These are phyloP conservation scores for Cyanoderma ruficeps DNA, from an alignment of 2,113 vertebrate genomes.

Conservation along the genomic window DNA sequence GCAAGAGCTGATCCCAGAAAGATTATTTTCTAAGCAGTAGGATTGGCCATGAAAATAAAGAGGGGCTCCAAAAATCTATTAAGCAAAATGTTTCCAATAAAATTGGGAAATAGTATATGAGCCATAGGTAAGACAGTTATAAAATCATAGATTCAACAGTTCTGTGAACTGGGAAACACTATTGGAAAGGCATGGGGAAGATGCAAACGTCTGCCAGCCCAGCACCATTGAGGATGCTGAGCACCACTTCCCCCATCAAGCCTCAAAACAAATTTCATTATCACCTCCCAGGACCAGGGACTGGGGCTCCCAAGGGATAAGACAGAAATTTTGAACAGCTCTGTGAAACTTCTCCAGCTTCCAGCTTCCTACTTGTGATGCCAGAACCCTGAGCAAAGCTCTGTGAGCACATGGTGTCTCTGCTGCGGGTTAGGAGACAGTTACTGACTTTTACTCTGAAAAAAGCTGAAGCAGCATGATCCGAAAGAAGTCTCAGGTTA, in stretches of 20 bases:
- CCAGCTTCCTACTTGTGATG: background rate
- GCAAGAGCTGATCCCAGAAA: background rate
- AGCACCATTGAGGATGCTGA: background rate
- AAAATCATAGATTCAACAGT: background rate
- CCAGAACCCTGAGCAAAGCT: background rate
- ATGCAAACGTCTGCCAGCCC: background rate
- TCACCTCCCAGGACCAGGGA: background rate
- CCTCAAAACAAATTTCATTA: background rate
- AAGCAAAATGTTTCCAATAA: background rate
- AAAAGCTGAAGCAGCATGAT: background rate
- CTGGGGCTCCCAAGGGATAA: background rate
- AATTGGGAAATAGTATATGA: background rate
- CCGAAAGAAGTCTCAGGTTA: background rate
- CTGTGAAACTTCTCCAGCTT: background rate
- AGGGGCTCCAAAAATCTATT: background rate
- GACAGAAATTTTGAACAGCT: background rate
- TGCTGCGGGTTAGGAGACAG: background rate
- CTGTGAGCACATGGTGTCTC: background rate
- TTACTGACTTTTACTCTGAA: background rate
- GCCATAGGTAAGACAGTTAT: background rate
- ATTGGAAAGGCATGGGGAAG: background rate
- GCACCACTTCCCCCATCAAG: fast-evolving
- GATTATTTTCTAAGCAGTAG: background rate
- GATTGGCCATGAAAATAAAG: background rate
- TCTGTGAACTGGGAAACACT: background rate